Percentiles rank a stretch among this genome's conserved stretches.
These are phyloP conservation scores for Eulacestoma nigropectus DNA, from an alignment of 2,113 vertebrate species.

Conservation along the genomic window DNA sequence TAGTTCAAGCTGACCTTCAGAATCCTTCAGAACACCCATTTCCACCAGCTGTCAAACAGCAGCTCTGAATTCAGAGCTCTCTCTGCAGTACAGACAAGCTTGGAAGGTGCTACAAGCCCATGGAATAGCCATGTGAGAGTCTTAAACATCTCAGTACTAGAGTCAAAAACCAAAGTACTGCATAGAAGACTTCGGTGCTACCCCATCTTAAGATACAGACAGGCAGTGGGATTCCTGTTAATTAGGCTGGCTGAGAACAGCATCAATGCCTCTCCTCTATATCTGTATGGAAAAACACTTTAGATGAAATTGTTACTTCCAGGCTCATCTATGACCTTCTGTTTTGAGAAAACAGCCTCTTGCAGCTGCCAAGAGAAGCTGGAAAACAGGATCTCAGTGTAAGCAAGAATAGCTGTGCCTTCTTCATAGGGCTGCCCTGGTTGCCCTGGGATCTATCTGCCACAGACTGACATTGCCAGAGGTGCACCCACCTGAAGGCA, in stretches of 20 bases:
- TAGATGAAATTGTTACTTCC: not conserved
- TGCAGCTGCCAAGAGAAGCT: not conserved
- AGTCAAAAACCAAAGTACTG: not conserved
- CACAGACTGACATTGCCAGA: not conserved
- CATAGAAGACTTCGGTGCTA: fast-evolving
- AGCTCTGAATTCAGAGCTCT: not conserved
- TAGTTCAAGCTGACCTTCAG: not conserved
- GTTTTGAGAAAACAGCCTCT: not conserved
- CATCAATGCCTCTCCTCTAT: not conserved
- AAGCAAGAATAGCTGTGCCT: not conserved
- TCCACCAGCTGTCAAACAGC: not conserved
- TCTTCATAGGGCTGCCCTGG: not conserved
- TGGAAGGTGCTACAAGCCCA: not conserved
- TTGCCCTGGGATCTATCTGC: not conserved
- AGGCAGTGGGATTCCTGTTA: not conserved
- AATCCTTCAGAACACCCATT: not conserved
- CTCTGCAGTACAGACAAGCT: not conserved
- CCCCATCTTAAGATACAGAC: not conserved
- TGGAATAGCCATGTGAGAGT: not conserved
- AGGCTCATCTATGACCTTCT: not conserved
- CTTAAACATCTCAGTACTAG: not conserved
- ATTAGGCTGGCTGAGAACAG: not conserved
- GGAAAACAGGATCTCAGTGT: not conserved
- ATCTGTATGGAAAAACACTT: not conserved
- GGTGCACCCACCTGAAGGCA: not conserved